Conservation (phyloP, 2,797 vertebrate genomes). For the Catamblyrhynchus diadema region DNA sequence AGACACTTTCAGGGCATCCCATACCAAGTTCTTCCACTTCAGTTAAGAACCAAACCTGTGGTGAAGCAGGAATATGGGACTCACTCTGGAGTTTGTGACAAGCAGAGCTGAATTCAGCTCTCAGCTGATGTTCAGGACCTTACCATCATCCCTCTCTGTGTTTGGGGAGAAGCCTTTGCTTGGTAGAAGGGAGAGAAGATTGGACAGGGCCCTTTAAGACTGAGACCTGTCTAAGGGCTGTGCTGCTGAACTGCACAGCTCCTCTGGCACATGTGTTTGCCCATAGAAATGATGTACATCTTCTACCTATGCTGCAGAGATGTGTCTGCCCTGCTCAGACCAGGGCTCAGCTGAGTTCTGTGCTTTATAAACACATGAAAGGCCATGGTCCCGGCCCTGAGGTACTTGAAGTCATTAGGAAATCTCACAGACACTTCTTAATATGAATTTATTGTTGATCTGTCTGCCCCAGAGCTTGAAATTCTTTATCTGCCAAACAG, state of each 20-base stretch:
- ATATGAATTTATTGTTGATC: constrained; percentile 55
- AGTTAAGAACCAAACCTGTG: neutral
- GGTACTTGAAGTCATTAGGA: constrained; percentile 31
- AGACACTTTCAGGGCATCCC: neutral
- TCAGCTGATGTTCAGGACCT: neutral
- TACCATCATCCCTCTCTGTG: too few relatives aligned
- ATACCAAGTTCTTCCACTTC: neutral
- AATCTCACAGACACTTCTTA: constrained; percentile 62
- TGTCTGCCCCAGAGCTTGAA: constrained; percentile 62
- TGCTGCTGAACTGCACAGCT: neutral
- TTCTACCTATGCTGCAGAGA: neutral
- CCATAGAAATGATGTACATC: neutral
- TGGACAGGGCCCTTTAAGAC: neutral
- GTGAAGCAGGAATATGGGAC: neutral
- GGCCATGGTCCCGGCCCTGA: neutral
- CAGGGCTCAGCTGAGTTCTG: neutral
- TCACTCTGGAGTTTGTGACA: neutral
- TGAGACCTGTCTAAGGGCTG: neutral
- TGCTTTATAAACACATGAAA: constrained; percentile 23
- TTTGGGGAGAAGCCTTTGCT: neutral
- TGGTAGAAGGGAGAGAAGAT: neutral
- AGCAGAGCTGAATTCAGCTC: neutral
- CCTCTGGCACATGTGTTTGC: neutral
- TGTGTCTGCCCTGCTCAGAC: neutral
- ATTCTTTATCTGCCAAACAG: constrained; percentile 66